Evolutionary conservation across 2,797 vertebrate genomes (phyloP).

Genomic region (Darevskia mixta): DNA sequence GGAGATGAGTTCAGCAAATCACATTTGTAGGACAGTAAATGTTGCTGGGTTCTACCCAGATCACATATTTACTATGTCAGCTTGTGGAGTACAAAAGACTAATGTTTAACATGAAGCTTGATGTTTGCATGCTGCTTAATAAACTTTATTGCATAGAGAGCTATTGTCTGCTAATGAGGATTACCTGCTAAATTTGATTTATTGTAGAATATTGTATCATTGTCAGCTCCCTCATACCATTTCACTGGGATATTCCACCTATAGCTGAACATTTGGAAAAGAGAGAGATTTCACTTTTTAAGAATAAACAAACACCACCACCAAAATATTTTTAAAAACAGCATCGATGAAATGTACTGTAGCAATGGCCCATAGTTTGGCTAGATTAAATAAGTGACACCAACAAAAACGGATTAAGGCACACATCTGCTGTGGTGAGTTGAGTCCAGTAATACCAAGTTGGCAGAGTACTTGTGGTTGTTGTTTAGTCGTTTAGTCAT

Average conservation of each 20-base stretch:
- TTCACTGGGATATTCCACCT: slow-evolving; percentile 93
- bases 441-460: not conserved
- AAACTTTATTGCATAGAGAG: not conserved
- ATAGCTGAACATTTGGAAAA: slow-evolving; percentile 84
- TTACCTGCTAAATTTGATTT: slow-evolving; percentile 80
- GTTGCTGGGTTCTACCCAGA: not conserved
- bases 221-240: slow-evolving; percentile 72
- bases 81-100: not conserved
- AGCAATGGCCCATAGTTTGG: not conserved
- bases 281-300: slow-evolving; percentile 27
- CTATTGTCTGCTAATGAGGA: slow-evolving; percentile 25
- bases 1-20: not conserved
- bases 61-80: too few relatives aligned
- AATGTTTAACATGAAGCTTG: not conserved
- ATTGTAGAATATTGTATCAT: slow-evolving; percentile 75
- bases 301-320: not conserved
- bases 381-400: not conserved
- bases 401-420: not conserved
- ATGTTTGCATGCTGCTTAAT: not conserved
- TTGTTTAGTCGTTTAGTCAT: too few relatives aligned
- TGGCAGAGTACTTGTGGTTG: not conserved
- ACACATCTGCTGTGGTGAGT: not conserved
- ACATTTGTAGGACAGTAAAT: not conserved
- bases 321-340: not conserved
- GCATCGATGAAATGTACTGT: not conserved